phyloP scores from a whole-genome alignment of 1,140 invertebrate species.

The Caenorhabditis tropicalis region DNA sequence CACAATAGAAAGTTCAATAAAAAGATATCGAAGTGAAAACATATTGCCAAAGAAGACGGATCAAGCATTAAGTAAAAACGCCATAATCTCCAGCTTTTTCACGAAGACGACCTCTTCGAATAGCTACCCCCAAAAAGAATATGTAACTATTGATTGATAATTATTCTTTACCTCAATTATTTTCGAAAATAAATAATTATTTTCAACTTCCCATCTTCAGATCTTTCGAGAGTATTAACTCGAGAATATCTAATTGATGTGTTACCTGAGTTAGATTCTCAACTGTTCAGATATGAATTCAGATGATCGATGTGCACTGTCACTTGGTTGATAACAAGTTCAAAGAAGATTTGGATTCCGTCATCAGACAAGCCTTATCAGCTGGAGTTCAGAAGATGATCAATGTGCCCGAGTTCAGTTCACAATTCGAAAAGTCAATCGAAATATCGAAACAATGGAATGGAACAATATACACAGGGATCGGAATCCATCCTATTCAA shows the following conservation, averaged over 20 bases:
- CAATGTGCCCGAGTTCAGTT: conserved; percentile 8
- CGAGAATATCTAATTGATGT: too few relatives aligned
- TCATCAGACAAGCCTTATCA: neutral
- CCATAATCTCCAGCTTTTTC: neutral
- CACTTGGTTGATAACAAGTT: conserved; percentile 49
- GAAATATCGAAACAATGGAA: neutral
- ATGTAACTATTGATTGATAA: neutral
- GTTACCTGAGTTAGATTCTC: too few relatives aligned
- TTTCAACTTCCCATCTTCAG: too few relatives aligned
- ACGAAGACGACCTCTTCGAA: neutral
- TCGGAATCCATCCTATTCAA: conserved; percentile 47
- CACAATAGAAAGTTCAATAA: neutral
- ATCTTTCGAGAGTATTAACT: neutral
- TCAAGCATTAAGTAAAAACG: neutral
- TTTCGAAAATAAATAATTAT: too few relatives aligned
- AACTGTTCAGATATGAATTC: neutral
- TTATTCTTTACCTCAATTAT: neutral
- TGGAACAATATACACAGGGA: neutral
- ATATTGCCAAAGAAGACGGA: neutral
- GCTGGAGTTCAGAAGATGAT: neutral
- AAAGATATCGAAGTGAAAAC: neutral
- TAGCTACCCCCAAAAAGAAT: neutral
- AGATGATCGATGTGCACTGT: conserved; percentile 46
- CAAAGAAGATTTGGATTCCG: conserved; percentile 36
- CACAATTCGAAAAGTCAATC: conserved; percentile 26